Base-by-base conservation (phyloP, 2,888 invertebrate species). In the Lomographa bimaculata region DNA sequence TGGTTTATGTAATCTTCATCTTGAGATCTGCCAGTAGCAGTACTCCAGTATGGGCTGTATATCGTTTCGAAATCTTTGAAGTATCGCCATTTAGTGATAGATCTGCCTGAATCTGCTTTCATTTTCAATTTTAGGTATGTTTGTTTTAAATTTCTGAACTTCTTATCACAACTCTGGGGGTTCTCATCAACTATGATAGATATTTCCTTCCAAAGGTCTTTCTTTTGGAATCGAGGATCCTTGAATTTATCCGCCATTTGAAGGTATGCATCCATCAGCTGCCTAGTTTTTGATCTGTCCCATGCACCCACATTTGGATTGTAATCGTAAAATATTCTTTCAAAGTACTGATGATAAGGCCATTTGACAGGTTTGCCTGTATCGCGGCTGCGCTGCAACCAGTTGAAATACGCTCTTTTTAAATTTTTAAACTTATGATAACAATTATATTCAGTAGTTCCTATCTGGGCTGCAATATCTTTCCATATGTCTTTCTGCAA, bases 391-490 rank as follows among this genome's bases (percentile, higher is more conserved):
- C 72, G 73, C 14, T 82, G 79, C 20, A 79, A 42, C 71, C 77
- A 81, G 29, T 75, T 83, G 9, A 79, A 71, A 44, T 87, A 87
- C 3, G 83, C 78, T 52, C 81, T 73, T 57, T 84, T 85, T 33
- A 87, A 61, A 51, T 84, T 84, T 50, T 83, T 86, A 27, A 83
- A 89, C 40, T 87, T 89, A 33, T 86, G 83, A 36, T 86, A 86
- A 42, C 86, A 86, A 46, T 78, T 85, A 28, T 81, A 82, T 27
- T 81, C 79, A 1, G 84, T 82, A 4, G 83, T 82, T 1, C 71
- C 71, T 10, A 89, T 42, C 26, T 72, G 67, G 1, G 50, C 25
- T 5, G 85, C 85, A 28, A 89, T 86, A 10, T 83, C 82, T 46
- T 64, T 80, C 89, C 89, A 89, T n/a, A 86, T 52, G 38, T 87